Conservation (phyloP, 30 jellyfish, hydroid and myxozoan genomes). For the Aurelia aurita region DNA sequence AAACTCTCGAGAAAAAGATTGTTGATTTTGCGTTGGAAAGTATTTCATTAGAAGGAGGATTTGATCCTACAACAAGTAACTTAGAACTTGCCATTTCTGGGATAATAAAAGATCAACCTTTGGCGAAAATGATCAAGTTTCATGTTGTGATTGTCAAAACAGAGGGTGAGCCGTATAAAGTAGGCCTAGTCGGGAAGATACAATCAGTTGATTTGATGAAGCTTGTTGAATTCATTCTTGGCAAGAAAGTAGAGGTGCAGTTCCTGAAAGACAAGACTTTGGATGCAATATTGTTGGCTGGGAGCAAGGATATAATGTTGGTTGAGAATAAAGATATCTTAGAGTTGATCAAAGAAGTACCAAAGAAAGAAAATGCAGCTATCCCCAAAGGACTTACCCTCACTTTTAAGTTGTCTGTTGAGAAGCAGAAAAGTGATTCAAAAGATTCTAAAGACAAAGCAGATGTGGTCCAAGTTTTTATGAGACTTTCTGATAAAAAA, state of each 20-base stretch:
- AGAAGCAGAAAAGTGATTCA: background rate
- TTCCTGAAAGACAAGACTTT: slow-evolving; percentile 16
- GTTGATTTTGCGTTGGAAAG: slow-evolving; percentile 29
- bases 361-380: slow-evolving; percentile 15
- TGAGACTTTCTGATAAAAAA: background rate
- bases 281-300: slow-evolving; percentile 21
- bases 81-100: slow-evolving; percentile 23
- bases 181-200: slow-evolving; percentile 13
- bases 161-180: slow-evolving; percentile 29
- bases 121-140: slow-evolving; percentile 3
- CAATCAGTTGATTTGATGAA: slow-evolving; percentile 17
- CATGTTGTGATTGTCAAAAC: slow-evolving; percentile 8
- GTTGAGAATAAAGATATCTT: background rate
- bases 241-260: slow-evolving; percentile 6
- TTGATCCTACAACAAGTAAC: slow-evolving; percentile 9
- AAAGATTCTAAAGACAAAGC: slow-evolving; percentile 3
- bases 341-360: slow-evolving; percentile 1
- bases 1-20: slow-evolving; percentile 16
- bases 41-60: slow-evolving; percentile 11
- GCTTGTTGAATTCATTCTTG: slow-evolving; percentile 4
- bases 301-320: slow-evolving; percentile 7
- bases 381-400: slow-evolving; percentile 20
- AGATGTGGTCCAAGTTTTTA: background rate
- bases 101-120: background rate
- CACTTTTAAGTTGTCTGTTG: background rate